phyloP scores from a whole-genome alignment of 1,140 invertebrate genomes.

The Drosophila bifasciata region DNA sequence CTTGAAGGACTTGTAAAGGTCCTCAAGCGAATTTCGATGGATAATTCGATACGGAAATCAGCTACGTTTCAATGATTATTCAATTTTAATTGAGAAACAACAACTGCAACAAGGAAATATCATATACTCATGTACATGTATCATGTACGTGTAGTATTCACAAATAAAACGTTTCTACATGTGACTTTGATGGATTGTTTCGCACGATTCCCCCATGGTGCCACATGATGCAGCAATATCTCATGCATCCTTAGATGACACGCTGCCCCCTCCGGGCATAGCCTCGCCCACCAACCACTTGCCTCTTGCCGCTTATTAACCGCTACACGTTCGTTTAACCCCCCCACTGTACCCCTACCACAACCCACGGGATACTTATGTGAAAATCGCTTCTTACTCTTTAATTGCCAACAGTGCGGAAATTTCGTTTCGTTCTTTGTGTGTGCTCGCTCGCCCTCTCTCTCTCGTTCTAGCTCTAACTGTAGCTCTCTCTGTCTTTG shows the following conservation, averaged over 20 bases:
- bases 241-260: background rate
- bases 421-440: slow-evolving; percentile 10
- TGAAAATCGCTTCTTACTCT: slow-evolving; percentile 58
- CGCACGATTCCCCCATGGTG: background rate
- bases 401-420: slow-evolving; percentile 68
- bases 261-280: background rate
- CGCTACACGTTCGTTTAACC: background rate
- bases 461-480: too few species aligned
- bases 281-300: background rate
- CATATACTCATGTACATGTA: too few species aligned
- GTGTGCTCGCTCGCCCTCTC: too few species aligned
- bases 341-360: background rate
- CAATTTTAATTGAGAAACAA: slow-evolving; percentile 4
- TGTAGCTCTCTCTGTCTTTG: too few species aligned
- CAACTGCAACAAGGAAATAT: too few species aligned
- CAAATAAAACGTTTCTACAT: background rate
- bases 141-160: background rate
- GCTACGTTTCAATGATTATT: background rate
- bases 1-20: background rate
- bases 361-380: background rate
- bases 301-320: too few species aligned
- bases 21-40: background rate
- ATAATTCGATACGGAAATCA: slow-evolving; percentile 9
- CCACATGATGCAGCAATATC: background rate
- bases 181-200: slow-evolving; percentile 19